Base-by-base conservation (phyloP, 2,113 vertebrate genomes). In the Uropsilus gracilis region DNA sequence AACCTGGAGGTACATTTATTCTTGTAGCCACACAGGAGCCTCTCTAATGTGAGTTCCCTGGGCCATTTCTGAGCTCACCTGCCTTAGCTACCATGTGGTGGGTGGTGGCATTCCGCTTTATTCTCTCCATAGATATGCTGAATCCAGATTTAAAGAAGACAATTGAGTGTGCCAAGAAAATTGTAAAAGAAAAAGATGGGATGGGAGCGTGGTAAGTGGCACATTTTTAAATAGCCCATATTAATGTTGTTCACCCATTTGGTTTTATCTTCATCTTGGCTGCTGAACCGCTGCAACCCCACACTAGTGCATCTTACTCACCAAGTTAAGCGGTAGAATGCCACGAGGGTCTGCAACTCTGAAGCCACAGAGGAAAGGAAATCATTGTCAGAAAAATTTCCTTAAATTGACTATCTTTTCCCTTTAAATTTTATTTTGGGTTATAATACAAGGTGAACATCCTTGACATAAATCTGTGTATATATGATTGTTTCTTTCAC, bases 141-240 rank as follows among this genome's bases (percentile, higher is more conserved):
- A 96, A 96, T 61, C 84, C 94, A 3, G 12, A 97, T 86, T 91
- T 97, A 61, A 81, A 97, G 42, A 87, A 89, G 37, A 97, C 95
- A 5, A 97, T 97, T 10, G 37, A 93, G 42, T 97, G 97, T 53
- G 96, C 39, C 64, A 97, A 97, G 93, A 96, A 2, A 71, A 94
- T 97, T 12, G 95, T 96, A 30, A 82, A 84, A 96, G 91, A 80
- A 16, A 96, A 96, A 55, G 8, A 89, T 0, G 97, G 96, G 26
- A 94, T 97, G 97, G 91, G 95, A 30, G 75, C 86, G 0, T 96
- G 95, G 95, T 97, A 72, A 97, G 96, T 71, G 57, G 11, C 6
- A 0, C 9, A 22, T 32, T 55, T 59, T 69, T 30, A 9, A 44
- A 37, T 2, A 63, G n/a, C 24, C 12, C 9, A 2, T 20, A 2